These are phyloP conservation scores for Melanostoma scalare DNA, from an alignment of 2,888 invertebrate species.

Conservation along the genomic window DNA sequence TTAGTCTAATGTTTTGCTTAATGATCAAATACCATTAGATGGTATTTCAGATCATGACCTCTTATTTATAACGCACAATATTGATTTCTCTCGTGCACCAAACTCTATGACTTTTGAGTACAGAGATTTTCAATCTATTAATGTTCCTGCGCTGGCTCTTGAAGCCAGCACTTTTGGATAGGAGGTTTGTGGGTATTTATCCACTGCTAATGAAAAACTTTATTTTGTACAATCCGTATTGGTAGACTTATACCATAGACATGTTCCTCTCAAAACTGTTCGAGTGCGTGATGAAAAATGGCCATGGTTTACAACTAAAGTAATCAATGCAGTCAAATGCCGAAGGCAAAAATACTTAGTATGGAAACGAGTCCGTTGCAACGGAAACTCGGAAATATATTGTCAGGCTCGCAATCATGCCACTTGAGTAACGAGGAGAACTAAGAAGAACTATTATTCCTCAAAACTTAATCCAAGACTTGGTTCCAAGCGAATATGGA, in stretches of 20 bases:
- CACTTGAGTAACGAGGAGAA: too few relatives aligned
- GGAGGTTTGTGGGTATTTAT: neutral
- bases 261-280: slow-evolving; percentile 11
- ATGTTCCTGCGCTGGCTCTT: neutral
- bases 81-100: neutral
- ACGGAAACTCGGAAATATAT: neutral
- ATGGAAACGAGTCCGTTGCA: neutral
- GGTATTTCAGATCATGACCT: slow-evolving; percentile 3
- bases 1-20: neutral
- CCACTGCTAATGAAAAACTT: slow-evolving; percentile 8
- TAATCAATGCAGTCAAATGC: neutral
- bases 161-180: neutral
- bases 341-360: neutral
- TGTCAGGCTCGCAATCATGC: neutral
- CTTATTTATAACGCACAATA: neutral
- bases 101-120: slow-evolving; percentile 1
- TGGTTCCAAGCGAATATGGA: neutral
- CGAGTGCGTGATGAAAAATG: slow-evolving; percentile 8
- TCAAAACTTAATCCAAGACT: neutral
- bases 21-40: neutral
- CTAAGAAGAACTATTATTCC: too few relatives aligned
- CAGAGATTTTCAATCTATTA: neutral
- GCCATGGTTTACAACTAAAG: slow-evolving; percentile 3
- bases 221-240: neutral
- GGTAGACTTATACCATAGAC: neutral